Percentiles rank a stretch among this genome's conserved stretches.
These are phyloP conservation scores for Trachops cirrhosus DNA, from an alignment of 2,797 vertebrate genomes.

Conservation along the genomic window DNA sequence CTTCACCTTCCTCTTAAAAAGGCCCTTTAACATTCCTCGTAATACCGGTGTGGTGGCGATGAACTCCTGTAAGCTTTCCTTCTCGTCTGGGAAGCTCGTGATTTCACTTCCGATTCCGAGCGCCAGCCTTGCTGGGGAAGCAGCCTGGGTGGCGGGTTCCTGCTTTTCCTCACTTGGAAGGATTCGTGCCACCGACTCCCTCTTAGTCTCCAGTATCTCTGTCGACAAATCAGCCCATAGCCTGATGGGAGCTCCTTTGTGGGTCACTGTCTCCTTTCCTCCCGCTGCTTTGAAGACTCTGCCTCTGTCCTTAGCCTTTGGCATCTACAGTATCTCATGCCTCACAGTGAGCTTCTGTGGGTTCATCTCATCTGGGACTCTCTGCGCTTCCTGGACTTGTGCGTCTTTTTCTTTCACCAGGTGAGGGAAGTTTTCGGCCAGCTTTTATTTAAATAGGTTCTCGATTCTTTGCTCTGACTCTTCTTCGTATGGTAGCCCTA, in stretches of 20 bases:
- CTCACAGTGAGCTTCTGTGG: not conserved
- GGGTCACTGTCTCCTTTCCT: too few relatives aligned
- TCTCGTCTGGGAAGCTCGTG: not conserved
- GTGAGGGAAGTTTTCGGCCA: not conserved
- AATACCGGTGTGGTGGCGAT: not conserved
- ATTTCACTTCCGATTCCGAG: not conserved
- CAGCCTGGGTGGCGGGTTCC: not conserved
- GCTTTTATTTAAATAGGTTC: not conserved
- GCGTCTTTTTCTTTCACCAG: not conserved
- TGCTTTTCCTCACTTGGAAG: not conserved
- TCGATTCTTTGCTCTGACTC: not conserved
- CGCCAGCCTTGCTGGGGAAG: not conserved
- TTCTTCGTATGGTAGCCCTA: not conserved
- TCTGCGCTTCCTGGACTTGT: not conserved
- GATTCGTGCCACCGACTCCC: not conserved
- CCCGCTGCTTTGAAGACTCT: not conserved
- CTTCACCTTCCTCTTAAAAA: not conserved
- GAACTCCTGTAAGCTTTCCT: not conserved
- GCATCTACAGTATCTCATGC: not conserved
- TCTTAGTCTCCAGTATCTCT: not conserved
- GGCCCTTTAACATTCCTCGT: not conserved
- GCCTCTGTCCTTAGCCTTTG: not conserved
- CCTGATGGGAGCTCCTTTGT: too few relatives aligned
- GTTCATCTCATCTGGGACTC: not conserved
- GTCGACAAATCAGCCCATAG: not conserved